A percentile compares a stretch with the other conserved stretches of the same genome.
phyloP scores from a whole-genome alignment of 2,113 vertebrate genomes.

The Platichthys stellatus region DNA sequence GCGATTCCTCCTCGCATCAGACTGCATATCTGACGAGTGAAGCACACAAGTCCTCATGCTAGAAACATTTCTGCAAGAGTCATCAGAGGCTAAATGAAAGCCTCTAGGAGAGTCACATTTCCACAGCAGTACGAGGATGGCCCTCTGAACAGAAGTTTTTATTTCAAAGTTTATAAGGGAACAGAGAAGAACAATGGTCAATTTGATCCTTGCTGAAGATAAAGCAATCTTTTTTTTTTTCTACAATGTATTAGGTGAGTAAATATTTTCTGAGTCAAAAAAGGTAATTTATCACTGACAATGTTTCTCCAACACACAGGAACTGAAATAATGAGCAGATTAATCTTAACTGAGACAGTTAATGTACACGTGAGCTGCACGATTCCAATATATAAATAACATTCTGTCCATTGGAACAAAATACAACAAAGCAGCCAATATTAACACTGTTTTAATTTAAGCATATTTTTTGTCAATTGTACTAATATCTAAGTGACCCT shows the following conservation, averaged over 20 bases:
- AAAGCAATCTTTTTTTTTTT: background rate
- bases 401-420: no score
- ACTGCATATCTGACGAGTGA: conserved; percentile 90
- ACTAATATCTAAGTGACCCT: background rate
- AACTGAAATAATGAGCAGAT: conserved; percentile 15
- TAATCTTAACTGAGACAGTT: background rate
- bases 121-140: no score
- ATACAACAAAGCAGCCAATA: no score
- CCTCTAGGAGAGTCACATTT: no score
- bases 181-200: background rate
- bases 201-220: background rate
- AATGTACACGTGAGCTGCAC: background rate
- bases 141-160: no score
- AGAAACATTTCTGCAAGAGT: no score
- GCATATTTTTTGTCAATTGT: no score
- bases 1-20: conserved; percentile 99
- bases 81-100: no score
- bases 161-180: background rate
- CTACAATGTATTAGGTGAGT: background rate
- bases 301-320: background rate
- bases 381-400: no score
- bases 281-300: conserved; percentile 18
- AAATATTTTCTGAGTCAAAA: conserved; percentile 12
- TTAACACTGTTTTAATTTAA: no score
- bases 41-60: no score